Base-by-base conservation (phyloP, 2,888 invertebrate species). In the Neoscelio sp. region DNA sequence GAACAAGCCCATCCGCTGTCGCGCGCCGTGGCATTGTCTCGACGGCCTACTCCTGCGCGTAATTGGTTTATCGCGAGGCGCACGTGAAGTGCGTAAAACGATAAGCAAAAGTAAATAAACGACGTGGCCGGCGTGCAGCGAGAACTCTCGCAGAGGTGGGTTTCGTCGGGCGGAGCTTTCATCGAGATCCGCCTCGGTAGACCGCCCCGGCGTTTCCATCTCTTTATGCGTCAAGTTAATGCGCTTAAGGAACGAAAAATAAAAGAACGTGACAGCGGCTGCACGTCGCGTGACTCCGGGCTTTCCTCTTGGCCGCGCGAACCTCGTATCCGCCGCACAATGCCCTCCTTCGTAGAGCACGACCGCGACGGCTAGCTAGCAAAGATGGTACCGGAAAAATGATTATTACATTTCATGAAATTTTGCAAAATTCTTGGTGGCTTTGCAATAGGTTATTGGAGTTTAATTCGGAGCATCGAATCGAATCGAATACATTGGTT, bases 161-260 rank as follows among this genome's bases (percentile, higher is more conserved):
- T 75, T 73, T 68, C 62, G 58, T 12, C 88, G 87, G 88, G 88
- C 88, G 88, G 88, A 87, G 88, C 87, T 86, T 87, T 88, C 82
- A 81, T 80, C 82, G 85, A 85, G 86, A 85, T 86, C 86, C 88
- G 88, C 88, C 88, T 86, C 70, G 75, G 86, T 82, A 84, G 85
- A 87, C 86, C 87, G 86, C 88, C 88, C 87, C 85, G 84, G 83
- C 78, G 78, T 78, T 65, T 71, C 78, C 73, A 79, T 76, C 79
- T 78, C 78, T 79, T 81, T 77, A 78, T 77, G 58, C 60, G 73
- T 71, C 65, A 78, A 80, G 74, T 70, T 79, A 70, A 79, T 79
- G 71, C 78, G 78, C 74, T 79, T 70, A 68, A 78, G 70, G 38
- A 74, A 74, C 64, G 67, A 56, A 64, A 74, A 74, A 71, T 56